Evolutionary conservation across 2,113 vertebrate species (phyloP).

Genomic region (Pristiophorus japonicus): DNA sequence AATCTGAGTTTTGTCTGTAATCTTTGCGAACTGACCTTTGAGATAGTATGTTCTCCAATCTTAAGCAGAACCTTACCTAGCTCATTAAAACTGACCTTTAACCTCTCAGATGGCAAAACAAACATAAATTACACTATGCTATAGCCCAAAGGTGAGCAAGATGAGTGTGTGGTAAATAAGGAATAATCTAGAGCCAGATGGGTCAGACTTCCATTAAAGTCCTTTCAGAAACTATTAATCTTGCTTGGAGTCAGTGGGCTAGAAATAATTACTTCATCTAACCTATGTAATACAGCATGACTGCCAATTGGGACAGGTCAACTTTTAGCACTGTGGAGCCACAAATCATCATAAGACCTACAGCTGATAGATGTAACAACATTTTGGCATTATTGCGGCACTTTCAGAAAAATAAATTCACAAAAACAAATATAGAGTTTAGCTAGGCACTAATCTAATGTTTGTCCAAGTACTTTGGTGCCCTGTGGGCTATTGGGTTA

Average conservation of each 20-base stretch:
- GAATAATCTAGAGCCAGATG: slow-evolving; percentile 78
- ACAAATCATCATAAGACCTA: slow-evolving; percentile 60
- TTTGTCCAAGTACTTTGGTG: slow-evolving; percentile 1
- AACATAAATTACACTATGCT: slow-evolving; percentile 75
- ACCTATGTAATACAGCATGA: slow-evolving; percentile 71
- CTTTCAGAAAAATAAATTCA: slow-evolving; percentile 23
- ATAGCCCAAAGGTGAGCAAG: slow-evolving; percentile 79
- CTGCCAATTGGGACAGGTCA: slow-evolving; percentile 66
- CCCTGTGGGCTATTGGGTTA: background rate
- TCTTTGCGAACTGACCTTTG: background rate
- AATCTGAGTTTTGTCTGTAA: background rate
- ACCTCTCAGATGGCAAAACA: slow-evolving; percentile 51
- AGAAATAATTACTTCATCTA: slow-evolving; percentile 85
- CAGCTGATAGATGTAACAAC: slow-evolving; percentile 49
- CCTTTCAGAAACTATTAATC: slow-evolving; percentile 91
- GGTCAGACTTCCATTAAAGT: slow-evolving; percentile 85
- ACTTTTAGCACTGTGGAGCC: slow-evolving; percentile 52
- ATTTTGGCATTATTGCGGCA: slow-evolving; percentile 27
- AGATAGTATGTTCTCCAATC: slow-evolving; percentile 38
- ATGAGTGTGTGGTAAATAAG: slow-evolving; percentile 79
- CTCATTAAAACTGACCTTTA: slow-evolving; percentile 54
- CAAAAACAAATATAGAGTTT: slow-evolving; percentile 1
- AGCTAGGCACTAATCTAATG: background rate
- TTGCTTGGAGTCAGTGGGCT: slow-evolving; percentile 73
- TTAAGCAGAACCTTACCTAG: slow-evolving; percentile 43